These are phyloP conservation scores for Papilio aristodemus DNA, from an alignment of 1,140 invertebrate species.

Conservation along the genomic window DNA sequence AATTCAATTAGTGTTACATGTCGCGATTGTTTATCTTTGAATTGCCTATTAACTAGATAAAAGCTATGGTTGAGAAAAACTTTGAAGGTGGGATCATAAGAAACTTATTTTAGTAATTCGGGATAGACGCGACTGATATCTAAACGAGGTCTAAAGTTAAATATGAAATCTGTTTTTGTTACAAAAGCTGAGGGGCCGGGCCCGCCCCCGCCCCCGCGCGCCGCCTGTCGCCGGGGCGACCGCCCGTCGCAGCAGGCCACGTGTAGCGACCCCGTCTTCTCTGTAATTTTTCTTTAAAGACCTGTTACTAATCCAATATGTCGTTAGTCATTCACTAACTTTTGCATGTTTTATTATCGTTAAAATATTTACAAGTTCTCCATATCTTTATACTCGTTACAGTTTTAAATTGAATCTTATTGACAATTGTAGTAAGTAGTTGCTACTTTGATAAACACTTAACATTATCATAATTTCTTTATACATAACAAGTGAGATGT, in stretches of 20 bases:
- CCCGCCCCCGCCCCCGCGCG: conserved; percentile 45
- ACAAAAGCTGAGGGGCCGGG: conserved; percentile 39
- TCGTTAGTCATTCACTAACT: neutral
- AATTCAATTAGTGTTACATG: conserved; percentile 39
- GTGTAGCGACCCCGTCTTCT: conserved; percentile 36
- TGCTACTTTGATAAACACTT: no score
- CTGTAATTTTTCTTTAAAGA: conserved; percentile 39
- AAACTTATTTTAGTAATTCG: neutral
- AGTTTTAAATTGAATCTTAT: neutral
- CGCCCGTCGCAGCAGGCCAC: conserved; percentile 49
- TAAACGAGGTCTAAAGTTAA: conserved; percentile 39
- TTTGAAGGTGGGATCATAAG: neutral
- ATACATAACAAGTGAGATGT: no score
- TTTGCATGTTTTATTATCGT: neutral
- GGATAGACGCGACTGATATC: conserved; percentile 20
- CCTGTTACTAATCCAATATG: conserved; percentile 18
- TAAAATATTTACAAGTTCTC: neutral
- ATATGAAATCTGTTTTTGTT: conserved; percentile 41
- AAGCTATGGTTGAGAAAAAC: neutral
- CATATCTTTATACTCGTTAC: neutral
- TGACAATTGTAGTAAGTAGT: neutral
- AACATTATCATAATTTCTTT: no score
- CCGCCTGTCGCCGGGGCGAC: conserved; percentile 50
- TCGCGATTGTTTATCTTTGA: neutral
- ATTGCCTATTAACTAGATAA: neutral